A percentile compares a stretch with the other conserved stretches of the same genome.
These are phyloP conservation scores for Aythya baeri DNA, from an alignment of 2,113 vertebrate species.

Conservation along the genomic window DNA sequence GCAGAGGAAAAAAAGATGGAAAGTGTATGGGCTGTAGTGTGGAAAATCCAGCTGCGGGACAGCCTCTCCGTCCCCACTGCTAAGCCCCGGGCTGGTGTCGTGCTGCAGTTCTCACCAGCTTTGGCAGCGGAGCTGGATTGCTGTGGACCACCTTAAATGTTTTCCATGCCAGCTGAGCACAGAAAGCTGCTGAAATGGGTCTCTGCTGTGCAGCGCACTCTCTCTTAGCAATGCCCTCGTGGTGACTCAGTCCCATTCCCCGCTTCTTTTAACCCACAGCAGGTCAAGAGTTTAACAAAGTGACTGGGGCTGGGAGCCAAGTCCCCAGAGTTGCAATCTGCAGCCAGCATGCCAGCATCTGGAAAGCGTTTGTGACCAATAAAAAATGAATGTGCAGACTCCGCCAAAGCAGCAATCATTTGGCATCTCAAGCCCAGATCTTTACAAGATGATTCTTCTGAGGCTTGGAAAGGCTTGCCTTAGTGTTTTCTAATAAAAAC, in stretches of 20 bases:
- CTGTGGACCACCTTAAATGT: conserved; percentile 63
- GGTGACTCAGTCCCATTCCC: conserved; percentile 68
- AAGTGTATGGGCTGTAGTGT: not conserved
- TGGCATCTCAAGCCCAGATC: conserved; percentile 62
- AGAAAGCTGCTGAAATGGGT: conserved; percentile 51
- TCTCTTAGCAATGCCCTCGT: conserved; percentile 49
- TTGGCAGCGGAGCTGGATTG: conserved; percentile 14
- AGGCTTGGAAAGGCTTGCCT: conserved; percentile 63
- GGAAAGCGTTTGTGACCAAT: conserved; percentile 75
- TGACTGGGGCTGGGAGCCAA: conserved; percentile 69
- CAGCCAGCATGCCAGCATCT: conserved; percentile 76
- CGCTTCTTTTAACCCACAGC: conserved; percentile 67
- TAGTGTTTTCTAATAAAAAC: conserved; percentile 72
- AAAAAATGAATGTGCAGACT: conserved; percentile 69
- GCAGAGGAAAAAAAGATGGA: conserved; percentile 4
- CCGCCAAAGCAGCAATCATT: conserved; percentile 71
- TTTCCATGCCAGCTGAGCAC: conserved; percentile 58
- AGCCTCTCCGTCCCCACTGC: not conserved
- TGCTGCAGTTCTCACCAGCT: conserved; percentile 12
- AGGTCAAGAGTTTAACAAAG: conserved; percentile 80
- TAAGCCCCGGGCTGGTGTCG: not conserved
- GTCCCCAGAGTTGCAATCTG: conserved; percentile 63
- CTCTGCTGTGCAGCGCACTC: conserved; percentile 35
- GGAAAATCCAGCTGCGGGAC: conserved; percentile 35
- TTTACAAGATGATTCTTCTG: conserved; percentile 71